Base-by-base conservation (phyloP, 2,888 invertebrate species). In the Hipparchia semele region DNA sequence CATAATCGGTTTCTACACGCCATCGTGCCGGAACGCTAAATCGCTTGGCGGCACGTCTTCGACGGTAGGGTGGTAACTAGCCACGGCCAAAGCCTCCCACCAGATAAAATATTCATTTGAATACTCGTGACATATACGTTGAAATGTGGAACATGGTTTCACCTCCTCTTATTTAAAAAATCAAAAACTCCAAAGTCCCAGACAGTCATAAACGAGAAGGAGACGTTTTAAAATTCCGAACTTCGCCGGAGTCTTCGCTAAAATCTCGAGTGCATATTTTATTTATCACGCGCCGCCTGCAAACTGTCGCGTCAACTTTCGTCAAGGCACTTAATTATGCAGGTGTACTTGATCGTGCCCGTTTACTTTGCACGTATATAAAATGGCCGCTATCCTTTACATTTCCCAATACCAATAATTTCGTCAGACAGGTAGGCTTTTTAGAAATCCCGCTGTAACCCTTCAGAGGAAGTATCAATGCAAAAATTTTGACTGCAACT, bases 181-280 rank as follows among this genome's bases (percentile, higher is more conserved):
- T 12, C 60, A 62, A 49, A 62, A 45, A 64, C 13, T 46, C 49
- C 13, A 65, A 65, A 65, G 51, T 65, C 51, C 51, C 65, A 65
- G 64, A 51, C 65, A 65, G 10, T 33, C 51, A 65, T 65, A 53
- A 65, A 53, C 53, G 53, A 33, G 53, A 13, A 9, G 23, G 10
- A 68, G 49, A 66, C 23, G 51, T 10, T 71, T n/a, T 59, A 13
- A 66, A 67, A 61, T 64, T 70, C 33, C 23, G 33, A 64, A 70
- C 64, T 62, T 64, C 9, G 67, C 9, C 49, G 58, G 77, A 78
- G 82, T 82, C 84, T 81, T 82, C 84, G 85, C 83, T 84, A 82
- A 76, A 82, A 86, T 87, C 82, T 85, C 78, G 78, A 76, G 86
- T 90, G 87, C 90, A 92, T 92, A 90, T 90, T 91, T 91, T 85